Evolutionary conservation across 2,113 vertebrate species (phyloP).

Genomic region (Petromus typicus): DNA sequence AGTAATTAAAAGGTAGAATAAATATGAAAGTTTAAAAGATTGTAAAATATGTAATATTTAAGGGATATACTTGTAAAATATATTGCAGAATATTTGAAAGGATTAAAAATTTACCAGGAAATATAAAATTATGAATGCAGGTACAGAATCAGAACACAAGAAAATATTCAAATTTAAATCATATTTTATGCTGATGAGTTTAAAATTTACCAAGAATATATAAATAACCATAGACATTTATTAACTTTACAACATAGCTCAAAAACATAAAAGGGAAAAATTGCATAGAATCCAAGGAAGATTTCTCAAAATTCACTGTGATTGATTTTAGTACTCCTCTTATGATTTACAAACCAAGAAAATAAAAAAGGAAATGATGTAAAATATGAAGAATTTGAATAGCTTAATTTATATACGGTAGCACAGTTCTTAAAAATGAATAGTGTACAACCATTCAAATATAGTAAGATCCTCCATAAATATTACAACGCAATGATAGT

Average conservation of each 20-base stretch:
- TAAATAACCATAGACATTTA: background rate
- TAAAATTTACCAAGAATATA: conserved; percentile 34
- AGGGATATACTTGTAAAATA: conserved; percentile 6
- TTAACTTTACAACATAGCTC: background rate
- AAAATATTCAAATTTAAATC: conserved; percentile 20
- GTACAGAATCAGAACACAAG: background rate
- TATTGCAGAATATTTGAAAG: conserved; percentile 15
- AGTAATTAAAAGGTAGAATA: background rate
- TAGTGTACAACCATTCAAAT: background rate
- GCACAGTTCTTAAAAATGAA: background rate
- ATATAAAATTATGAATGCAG: conserved; percentile 44
- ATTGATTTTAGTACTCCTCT: background rate
- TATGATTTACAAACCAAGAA: background rate
- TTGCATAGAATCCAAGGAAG: background rate
- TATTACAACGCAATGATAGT: background rate
- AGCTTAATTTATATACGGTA: background rate
- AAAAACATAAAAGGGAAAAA: conserved; percentile 8
- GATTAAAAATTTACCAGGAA: background rate
- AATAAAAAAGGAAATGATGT: background rate
- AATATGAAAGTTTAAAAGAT: background rate
- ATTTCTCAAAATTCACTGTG: background rate
- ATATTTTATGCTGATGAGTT: conserved; percentile 40
- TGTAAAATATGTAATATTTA: background rate
- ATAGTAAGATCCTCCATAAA: background rate
- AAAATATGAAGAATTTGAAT: background rate